Conservation (phyloP, 1,140 invertebrate genomes). For the Leptopilina boulardi region DNA sequence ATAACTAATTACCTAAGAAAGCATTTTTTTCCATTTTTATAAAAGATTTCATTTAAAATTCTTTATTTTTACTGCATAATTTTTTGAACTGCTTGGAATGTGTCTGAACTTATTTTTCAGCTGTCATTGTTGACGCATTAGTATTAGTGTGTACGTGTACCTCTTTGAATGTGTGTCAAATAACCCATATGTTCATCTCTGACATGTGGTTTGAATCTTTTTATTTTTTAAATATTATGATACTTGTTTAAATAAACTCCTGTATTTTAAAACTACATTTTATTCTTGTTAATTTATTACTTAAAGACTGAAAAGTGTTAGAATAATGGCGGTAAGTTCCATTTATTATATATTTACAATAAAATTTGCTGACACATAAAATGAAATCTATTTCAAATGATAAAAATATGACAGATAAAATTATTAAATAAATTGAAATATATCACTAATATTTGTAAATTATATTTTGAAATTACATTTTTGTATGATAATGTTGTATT, state of each 20-base stretch:
- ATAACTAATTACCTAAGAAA: neutral
- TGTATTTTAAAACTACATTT: neutral
- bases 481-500: too few relatives aligned
- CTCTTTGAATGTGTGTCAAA: neutral
- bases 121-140: neutral
- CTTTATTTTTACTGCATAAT: neutral
- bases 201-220: neutral
- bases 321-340: constrained; percentile 39
- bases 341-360: neutral
- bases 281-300: neutral
- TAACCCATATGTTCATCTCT: neutral
- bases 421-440: neutral
- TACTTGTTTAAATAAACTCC: neutral
- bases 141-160: neutral
- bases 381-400: neutral
- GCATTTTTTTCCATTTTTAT: neutral
- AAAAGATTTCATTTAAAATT: neutral
- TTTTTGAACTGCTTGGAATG: neutral
- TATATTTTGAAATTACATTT: constrained; percentile 9
- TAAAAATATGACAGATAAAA: neutral
- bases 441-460: neutral
- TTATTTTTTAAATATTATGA: neutral
- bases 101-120: neutral
- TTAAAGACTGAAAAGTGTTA: neutral
- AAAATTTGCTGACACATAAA: neutral